These are phyloP conservation scores for Euwallacea similis DNA, from an alignment of 1,140 invertebrate genomes.

Conservation along the genomic window DNA sequence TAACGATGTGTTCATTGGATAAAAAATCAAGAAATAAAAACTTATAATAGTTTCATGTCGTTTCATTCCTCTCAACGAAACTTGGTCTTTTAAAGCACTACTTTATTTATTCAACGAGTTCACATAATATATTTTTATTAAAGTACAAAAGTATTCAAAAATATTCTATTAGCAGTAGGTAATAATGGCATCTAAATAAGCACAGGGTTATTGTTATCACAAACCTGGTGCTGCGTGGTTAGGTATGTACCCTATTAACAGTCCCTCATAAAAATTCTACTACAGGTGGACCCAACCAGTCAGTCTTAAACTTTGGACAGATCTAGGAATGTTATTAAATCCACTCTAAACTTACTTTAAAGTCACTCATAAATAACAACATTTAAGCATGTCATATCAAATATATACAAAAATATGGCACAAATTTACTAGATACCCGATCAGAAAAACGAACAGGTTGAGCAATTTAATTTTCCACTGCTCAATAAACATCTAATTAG, in stretches of 20 bases:
- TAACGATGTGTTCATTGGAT: slow-evolving; percentile 55
- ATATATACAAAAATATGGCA: not conserved
- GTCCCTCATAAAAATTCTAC: too few species aligned
- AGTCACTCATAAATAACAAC: slow-evolving; percentile 1
- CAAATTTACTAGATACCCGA: not conserved
- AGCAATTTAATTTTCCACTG: not conserved
- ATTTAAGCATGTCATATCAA: not conserved
- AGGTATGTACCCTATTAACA: too few species aligned
- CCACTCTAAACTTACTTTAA: not conserved
- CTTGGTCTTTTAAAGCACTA: not conserved
- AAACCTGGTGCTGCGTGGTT: not conserved
- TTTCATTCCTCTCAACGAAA: not conserved
- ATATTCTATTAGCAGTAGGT: not conserved
- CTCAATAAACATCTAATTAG: not conserved
- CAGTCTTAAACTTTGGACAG: slow-evolving; percentile 12
- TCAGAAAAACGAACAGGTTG: not conserved
- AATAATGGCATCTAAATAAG: not conserved
- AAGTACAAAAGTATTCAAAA: not conserved
- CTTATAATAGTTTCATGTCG: slow-evolving; percentile 22
- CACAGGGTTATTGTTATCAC: not conserved
- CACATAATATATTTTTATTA: not conserved
- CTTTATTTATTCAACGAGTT: not conserved
- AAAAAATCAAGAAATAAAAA: slow-evolving; percentile 51
- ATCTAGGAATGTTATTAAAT: slow-evolving; percentile 17
- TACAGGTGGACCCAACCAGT: not conserved